Conservation (phyloP, 2,113 vertebrate species). For the Dascyllus trimaculatus region DNA sequence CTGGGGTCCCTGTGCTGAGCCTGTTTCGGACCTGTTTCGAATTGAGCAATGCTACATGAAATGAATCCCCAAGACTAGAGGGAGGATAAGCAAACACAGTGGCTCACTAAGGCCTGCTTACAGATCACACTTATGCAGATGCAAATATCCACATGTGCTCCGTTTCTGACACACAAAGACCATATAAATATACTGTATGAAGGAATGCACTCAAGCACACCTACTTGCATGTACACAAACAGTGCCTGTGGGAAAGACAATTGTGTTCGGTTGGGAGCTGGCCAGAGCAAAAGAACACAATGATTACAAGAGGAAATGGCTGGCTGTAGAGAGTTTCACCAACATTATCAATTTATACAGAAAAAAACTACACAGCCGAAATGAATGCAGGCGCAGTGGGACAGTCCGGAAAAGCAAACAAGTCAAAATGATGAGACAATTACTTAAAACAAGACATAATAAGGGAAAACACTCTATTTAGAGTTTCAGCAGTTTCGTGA, state of each 20-base stretch:
- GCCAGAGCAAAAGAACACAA: slow-evolving; percentile 23
- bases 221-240: slow-evolving; percentile 32
- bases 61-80: slow-evolving; percentile 55
- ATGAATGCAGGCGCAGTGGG: slow-evolving; percentile 17
- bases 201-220: slow-evolving; percentile 36
- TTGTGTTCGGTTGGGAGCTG: slow-evolving; percentile 22
- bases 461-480: too few relatives aligned
- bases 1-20: slow-evolving; percentile 65
- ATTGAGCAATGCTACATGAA: slow-evolving; percentile 76
- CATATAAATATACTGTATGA: slow-evolving; percentile 38
- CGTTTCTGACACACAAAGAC: slow-evolving; percentile 30
- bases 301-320: slow-evolving; percentile 34
- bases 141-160: slow-evolving; percentile 46
- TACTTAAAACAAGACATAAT: background rate
- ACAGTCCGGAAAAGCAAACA: background rate
- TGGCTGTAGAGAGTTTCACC: slow-evolving; percentile 33
- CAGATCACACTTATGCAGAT: slow-evolving; percentile 25
- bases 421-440: slow-evolving; percentile 16
- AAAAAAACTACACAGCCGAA: slow-evolving; percentile 22
- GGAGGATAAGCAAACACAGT: slow-evolving; percentile 59
- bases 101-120: slow-evolving; percentile 6
- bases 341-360: slow-evolving; percentile 24
- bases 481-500: too few relatives aligned
- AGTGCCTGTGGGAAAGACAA: background rate
- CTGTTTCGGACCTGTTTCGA: slow-evolving; percentile 67